Base-by-base conservation (phyloP, 2,888 invertebrate species). In the Epistrophella euchroma region DNA sequence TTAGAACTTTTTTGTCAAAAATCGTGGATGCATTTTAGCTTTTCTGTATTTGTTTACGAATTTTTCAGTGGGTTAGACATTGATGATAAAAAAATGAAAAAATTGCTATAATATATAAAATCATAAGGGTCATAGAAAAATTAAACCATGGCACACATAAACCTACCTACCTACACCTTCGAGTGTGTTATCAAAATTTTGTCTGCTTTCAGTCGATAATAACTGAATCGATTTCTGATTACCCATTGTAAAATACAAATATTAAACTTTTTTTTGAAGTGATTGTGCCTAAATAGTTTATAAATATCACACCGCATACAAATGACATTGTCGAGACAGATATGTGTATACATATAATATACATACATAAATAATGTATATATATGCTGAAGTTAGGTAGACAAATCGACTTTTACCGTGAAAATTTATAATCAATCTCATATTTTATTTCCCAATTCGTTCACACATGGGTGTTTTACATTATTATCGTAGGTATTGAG, bases 191-290 rank as follows among this genome's bases (percentile, higher is more conserved):
- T 13, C 19, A 25, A 25, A 28, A 45, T 17, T 45, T 4, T 66
- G 64, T 64, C 64, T 64, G 45, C 47, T 47, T 35, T 19, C 13
- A 45, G 19, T 17, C 47, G 66, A 66, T 66, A 19, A 66, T 32
- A 13, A 32, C 9, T 47, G 10, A 66, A 66, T 47, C 28, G 32
- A 43, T 45, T 45, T 43, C 43, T 45, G 45, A 64, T 64, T 64
- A 64, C 45, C 25, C 45, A 60, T 60, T 60, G 60, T 60, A 37
- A 40, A 40, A 40, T 60, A 13, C 35, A 35, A 32, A 37, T 58
- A 52, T 52, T 52, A 9, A 52, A 28, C n/a, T 52, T 52, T 25
- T 25, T 52, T 52, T 17, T 6, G 2, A 55, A 15, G n/a, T 13
- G 2, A 19, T n/a, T 1, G 17, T 13, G 6, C 4, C 25, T 25